Conservation (phyloP, 2,888 invertebrate species). For the Erebia palarica region DNA sequence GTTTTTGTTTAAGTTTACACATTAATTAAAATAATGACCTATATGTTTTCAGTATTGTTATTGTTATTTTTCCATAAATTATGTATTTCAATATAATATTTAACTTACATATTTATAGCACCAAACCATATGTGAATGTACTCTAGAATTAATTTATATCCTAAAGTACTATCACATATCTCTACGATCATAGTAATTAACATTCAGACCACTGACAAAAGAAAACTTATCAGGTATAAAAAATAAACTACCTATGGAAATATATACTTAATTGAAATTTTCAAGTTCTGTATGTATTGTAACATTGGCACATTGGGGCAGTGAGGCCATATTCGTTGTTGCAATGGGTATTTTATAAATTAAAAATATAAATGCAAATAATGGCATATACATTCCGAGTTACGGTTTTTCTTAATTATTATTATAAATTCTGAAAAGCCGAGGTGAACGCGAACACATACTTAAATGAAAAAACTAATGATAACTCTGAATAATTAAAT, state of each 20-base stretch:
- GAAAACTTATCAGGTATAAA: conserved; percentile 36
- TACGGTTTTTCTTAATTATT: conserved; percentile 44
- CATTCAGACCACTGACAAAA: conserved; percentile 45
- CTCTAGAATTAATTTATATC: conserved; percentile 49
- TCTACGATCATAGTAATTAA: conserved; percentile 47
- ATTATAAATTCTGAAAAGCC: conserved; percentile 27
- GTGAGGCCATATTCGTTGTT: conserved; percentile 57
- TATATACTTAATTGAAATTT: conserved; percentile 36
- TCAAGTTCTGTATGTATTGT: conserved; percentile 37
- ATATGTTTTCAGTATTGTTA: conserved; percentile 4
- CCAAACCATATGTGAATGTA: conserved; percentile 69
- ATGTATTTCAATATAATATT: conserved; percentile 30
- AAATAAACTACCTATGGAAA: conserved; percentile 42
- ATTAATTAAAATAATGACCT: conserved; percentile 13
- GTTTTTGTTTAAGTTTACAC: conserved; percentile 2
- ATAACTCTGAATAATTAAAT: conserved; percentile 46
- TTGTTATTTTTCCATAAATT: conserved; percentile 29
- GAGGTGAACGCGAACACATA: conserved; percentile 35
- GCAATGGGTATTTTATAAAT: conserved; percentile 57
- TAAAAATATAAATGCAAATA: conserved; percentile 78
- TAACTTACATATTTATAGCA: conserved; percentile 59
- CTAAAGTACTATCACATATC: conserved; percentile 64
- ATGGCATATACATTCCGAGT: conserved; percentile 75
- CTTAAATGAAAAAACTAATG: conserved; percentile 46
- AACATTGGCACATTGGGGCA: conserved; percentile 67